These are phyloP conservation scores for Paedocypris sp. DNA, from an alignment of 2,113 vertebrate genomes.

Conservation along the genomic window DNA sequence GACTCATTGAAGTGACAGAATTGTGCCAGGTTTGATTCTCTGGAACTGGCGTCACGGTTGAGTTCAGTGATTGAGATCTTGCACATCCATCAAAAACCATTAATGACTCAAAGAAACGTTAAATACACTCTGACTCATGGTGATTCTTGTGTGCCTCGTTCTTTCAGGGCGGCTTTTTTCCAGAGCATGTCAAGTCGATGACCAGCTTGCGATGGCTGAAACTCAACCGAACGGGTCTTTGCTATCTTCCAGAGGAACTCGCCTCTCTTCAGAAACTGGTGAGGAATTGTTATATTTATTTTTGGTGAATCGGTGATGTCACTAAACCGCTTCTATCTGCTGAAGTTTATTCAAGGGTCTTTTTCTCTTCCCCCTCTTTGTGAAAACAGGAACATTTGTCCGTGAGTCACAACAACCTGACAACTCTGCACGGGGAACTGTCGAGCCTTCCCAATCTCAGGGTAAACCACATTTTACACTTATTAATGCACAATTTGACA, in stretches of 20 bases:
- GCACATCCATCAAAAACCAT: neutral
- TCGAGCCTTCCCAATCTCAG: constrained; percentile 87
- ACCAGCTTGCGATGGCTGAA: constrained; percentile 96
- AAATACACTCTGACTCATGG: neutral
- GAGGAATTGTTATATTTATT: constrained; percentile 27
- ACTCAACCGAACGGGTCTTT: constrained; percentile 87
- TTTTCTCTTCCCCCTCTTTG: neutral
- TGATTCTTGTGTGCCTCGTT: neutral
- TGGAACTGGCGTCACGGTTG: neutral
- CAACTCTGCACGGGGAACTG: constrained; percentile 88
- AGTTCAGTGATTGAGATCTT: no score
- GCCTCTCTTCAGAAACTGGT: constrained; percentile 93
- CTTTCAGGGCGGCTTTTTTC: constrained; percentile 85
- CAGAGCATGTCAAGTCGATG: constrained; percentile 91
- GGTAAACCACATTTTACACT: constrained; percentile 57
- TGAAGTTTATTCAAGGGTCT: neutral
- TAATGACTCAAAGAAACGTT: neutral
- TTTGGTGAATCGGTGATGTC: neutral
- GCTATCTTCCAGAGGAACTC: constrained; percentile 94
- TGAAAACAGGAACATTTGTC: constrained; percentile 82
- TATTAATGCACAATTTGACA: no score
- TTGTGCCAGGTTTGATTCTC: neutral
- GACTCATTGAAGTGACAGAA: neutral
- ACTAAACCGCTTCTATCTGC: no score
- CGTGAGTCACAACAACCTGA: constrained; percentile 93